A percentile compares a stretch with the other conserved stretches of the same genome.
These are phyloP conservation scores for Alloplasta piceator DNA, from an alignment of 2,888 invertebrate genomes.

Conservation along the genomic window DNA sequence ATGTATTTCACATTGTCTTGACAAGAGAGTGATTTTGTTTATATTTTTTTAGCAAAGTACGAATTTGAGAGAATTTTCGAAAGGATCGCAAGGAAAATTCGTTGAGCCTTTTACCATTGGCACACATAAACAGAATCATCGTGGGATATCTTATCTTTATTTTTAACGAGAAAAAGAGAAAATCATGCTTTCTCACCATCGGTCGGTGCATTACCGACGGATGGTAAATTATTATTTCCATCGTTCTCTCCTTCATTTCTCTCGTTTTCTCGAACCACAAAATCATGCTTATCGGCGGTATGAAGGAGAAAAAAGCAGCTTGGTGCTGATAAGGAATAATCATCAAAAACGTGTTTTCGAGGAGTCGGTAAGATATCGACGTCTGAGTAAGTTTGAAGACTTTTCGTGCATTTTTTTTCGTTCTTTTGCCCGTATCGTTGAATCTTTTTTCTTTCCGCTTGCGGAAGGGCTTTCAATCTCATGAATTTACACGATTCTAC, in stretches of 20 bases:
- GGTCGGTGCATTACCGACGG: conserved; percentile 32
- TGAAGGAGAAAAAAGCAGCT: conserved; percentile 17
- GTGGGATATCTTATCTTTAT: conserved; percentile 6
- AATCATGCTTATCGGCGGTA: conserved; percentile 5
- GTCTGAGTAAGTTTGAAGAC: background rate
- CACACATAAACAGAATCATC: conserved; percentile 11
- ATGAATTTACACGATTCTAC: conserved; percentile 32
- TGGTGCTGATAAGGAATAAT: conserved; percentile 25
- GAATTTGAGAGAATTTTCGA: conserved; percentile 60
- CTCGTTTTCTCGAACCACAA: background rate
- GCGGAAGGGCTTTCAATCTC: conserved; percentile 22
- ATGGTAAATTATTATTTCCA: background rate
- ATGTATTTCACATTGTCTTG: too few species aligned
- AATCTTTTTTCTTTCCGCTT: conserved; percentile 23
- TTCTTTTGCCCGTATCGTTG: background rate
- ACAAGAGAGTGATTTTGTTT: background rate
- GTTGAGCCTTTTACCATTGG: conserved; percentile 51
- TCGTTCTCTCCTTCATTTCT: background rate
- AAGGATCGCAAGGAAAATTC: conserved; percentile 43
- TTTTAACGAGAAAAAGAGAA: background rate
- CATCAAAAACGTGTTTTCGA: conserved; percentile 8
- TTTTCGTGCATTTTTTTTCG: background rate
- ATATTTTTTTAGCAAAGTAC: conserved; percentile 28
- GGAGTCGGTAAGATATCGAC: conserved; percentile 21
- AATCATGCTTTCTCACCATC: background rate